Base-by-base conservation (phyloP, 2,797 vertebrate genomes). In the Etheostoma perlongum region DNA sequence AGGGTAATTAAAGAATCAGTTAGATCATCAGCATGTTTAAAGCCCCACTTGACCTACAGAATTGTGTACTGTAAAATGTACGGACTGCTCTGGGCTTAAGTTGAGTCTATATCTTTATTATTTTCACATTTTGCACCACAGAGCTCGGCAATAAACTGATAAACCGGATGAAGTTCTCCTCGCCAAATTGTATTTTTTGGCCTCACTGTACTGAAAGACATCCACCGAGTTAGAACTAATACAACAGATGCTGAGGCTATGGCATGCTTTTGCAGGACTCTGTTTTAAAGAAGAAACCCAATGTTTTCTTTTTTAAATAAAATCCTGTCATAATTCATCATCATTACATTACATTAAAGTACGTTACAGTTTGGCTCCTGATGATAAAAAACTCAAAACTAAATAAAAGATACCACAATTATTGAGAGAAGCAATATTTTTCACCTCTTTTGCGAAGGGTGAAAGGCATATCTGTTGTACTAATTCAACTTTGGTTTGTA, bases 151-250 rank as follows among this genome's bases (percentile, higher is more conserved):
- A 71, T 66, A 68, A 82, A 78, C 48, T 18, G n/a, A 79, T 47
- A 60, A 73, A 67, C 51, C 6, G 63, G 82, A 85, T 74, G 21
- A 85, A 71, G 85, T 89, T 90, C 74, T 89, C 75, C 70, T 72
- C 57, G 19, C 81, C 54, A 74, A 66, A 76, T 33, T 59, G 55
- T 58, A 57, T 6, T 53, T 63, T 23, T 67, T 74, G 27, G 76
- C 80, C 58, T 81, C 59, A 44, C 23, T 25, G 36, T 21, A 15
- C 30, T 25, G 52, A 25, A 79, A 52, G 55, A 68, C 53, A 74
- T 42, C 16, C 25, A 76, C 19, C 19, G 44, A 64, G 30, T 27
- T 25, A 18, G 48, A 55, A n/a, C 40, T 49, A 53, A 33, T 57
- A 47, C 65, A 78, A 68, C 60, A 67, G 40, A 74, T 47, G 18